Conservation (phyloP, 2,113 vertebrate genomes). For the Oryzias woworae region DNA sequence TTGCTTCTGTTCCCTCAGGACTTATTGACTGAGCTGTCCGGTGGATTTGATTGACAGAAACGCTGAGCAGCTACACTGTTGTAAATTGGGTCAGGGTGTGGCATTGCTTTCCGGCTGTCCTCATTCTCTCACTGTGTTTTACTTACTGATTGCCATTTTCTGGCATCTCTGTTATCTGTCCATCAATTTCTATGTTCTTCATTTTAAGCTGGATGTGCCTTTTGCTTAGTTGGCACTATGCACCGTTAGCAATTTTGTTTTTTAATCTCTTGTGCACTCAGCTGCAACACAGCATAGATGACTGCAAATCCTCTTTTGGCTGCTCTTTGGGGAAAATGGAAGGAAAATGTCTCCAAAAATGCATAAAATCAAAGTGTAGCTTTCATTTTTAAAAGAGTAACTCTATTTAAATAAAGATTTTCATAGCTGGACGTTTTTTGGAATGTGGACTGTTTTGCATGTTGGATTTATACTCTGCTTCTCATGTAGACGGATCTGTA, state of each 20-base stretch:
- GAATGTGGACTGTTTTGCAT: constrained; percentile 32
- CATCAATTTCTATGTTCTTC: background rate
- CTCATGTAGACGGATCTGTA: constrained; percentile 21
- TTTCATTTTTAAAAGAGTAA: constrained; percentile 25
- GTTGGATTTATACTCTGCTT: constrained; percentile 42
- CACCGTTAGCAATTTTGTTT: constrained; percentile 1
- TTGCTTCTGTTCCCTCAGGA: constrained; percentile 37
- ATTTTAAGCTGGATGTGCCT: constrained; percentile 1
- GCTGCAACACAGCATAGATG: constrained; percentile 60
- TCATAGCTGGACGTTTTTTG: constrained; percentile 33
- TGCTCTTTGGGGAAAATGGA: constrained; percentile 41
- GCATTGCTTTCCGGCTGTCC: constrained; percentile 61
- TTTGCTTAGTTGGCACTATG: background rate
- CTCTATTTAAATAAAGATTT: constrained; percentile 48
- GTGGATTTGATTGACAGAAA: constrained; percentile 61
- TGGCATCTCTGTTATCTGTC: constrained; percentile 17
- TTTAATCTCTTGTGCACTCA: constrained; percentile 49
- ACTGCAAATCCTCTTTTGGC: constrained; percentile 55
- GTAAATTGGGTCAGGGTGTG: constrained; percentile 68
- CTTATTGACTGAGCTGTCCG: constrained; percentile 49
- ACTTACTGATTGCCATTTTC: constrained; percentile 27
- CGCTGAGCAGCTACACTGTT: constrained; percentile 49
- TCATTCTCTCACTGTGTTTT: constrained; percentile 68
- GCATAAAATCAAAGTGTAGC: constrained; percentile 4
- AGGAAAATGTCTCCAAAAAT: too few species aligned